Percentiles rank a stretch among this genome's conserved stretches.
These are phyloP conservation scores for Rhyacophila brunnea DNA, from an alignment of 1,140 invertebrate species.

Conservation along the genomic window DNA sequence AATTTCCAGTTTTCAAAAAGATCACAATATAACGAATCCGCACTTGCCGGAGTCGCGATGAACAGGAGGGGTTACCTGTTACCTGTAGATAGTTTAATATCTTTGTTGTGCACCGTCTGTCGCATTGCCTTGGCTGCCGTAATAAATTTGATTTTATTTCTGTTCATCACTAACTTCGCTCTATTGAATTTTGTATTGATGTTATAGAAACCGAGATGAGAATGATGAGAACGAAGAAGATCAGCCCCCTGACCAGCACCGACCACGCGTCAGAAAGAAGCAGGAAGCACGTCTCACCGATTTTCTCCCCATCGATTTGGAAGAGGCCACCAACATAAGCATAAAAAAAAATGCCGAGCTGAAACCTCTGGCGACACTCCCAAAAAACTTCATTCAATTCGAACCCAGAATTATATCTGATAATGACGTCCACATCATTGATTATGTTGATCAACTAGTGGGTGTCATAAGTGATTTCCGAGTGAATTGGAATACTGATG, in stretches of 20 bases:
- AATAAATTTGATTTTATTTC: no score
- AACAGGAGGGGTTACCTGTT: no score
- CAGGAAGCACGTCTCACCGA: constrained; percentile 12
- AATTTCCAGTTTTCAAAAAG: no score
- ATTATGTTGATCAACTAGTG: constrained; percentile 43
- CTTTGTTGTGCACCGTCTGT: no score
- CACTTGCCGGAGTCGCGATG: no score
- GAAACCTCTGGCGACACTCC: constrained; percentile 42
- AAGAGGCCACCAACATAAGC: constrained; percentile 26
- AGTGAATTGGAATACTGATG: constrained; percentile 39
- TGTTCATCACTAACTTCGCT: no score
- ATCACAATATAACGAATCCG: no score
- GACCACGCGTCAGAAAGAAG: not conserved
- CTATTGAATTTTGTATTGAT: not conserved
- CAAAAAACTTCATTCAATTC: constrained; percentile 43
- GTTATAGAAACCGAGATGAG: not conserved
- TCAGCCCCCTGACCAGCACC: constrained; percentile 9
- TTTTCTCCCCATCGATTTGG: constrained; percentile 36
- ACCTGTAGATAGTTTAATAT: no score
- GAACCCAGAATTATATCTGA: constrained; percentile 41
- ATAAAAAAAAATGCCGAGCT: constrained; percentile 22
- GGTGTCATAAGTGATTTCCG: constrained; percentile 46
- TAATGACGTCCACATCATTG: constrained; percentile 40
- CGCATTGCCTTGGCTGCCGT: no score
- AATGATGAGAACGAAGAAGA: constrained; percentile 1